Percentiles rank a stretch among this genome's conserved stretches.
phyloP scores from a whole-genome alignment of 2,113 vertebrate species.

The Carassius carassius region DNA sequence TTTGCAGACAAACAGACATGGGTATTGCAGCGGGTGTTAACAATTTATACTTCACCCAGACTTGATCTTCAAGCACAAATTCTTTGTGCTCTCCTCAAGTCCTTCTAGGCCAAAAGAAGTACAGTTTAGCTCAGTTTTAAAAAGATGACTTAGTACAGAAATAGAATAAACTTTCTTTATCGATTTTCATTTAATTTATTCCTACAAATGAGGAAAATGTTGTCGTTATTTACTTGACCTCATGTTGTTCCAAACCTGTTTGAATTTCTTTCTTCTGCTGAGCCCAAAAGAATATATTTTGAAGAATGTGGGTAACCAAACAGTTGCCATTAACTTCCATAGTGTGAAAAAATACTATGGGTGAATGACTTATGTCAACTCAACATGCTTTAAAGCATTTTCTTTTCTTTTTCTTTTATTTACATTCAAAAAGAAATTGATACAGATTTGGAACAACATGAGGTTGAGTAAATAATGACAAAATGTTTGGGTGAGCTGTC shows the following conservation, averaged over 20 bases:
- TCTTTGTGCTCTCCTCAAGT: neutral
- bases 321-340: neutral
- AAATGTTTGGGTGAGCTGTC: too few relatives aligned
- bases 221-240: neutral
- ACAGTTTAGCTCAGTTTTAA: neutral
- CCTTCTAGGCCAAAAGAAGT: neutral
- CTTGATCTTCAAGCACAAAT: neutral
- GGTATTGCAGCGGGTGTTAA: constrained; percentile 15
- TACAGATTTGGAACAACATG: neutral
- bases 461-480: too few relatives aligned
- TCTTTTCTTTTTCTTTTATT: neutral
- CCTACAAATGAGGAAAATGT: too few relatives aligned
- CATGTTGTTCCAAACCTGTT: neutral
- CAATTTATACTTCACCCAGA: neutral
- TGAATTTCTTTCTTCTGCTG: neutral
- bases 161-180: neutral
- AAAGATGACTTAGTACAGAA: too few relatives aligned
- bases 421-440: neutral
- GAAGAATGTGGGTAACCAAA: neutral
- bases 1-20: constrained; percentile 28
- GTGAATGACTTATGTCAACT: neutral
- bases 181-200: too few relatives aligned
- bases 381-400: neutral
- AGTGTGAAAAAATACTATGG: neutral
- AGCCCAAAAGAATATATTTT: neutral